phyloP scores from a whole-genome alignment of 2,113 vertebrate genomes.

The Phainopepla nitens region DNA sequence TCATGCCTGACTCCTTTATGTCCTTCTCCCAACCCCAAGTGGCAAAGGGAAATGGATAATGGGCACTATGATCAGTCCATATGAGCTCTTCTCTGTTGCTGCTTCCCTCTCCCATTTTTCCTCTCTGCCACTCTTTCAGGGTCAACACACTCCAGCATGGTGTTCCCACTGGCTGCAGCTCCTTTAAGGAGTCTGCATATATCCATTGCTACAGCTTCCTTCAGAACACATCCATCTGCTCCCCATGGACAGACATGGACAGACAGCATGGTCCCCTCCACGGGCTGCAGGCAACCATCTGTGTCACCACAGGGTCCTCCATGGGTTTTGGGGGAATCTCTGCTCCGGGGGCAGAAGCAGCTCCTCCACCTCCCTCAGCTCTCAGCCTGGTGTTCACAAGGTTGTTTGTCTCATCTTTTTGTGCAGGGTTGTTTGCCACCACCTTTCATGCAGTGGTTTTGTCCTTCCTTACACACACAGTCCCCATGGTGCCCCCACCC shows the following conservation, averaged over 20 bases:
- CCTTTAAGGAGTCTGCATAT: background rate
- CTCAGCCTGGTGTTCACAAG: background rate
- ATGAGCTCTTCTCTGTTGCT: background rate
- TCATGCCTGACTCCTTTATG: background rate
- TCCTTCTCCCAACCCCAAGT: background rate
- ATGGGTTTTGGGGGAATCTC: accelerated
- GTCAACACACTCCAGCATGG: background rate
- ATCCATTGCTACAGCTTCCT: background rate
- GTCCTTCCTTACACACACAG: accelerated
- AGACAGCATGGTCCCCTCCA: background rate
- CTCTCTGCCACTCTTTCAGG: background rate
- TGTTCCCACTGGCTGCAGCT: background rate
- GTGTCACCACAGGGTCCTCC: background rate
- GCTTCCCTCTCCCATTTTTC: background rate
- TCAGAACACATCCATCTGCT: background rate
- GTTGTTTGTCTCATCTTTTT: background rate
- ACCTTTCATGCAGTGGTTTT: background rate
- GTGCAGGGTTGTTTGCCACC: background rate
- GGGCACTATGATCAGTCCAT: background rate
- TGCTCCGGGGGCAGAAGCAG: accelerated
- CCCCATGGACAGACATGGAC: background rate
- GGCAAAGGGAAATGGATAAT: background rate
- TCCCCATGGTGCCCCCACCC: accelerated
- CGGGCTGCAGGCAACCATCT: background rate
- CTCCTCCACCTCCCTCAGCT: background rate